Percentiles rank a stretch among this genome's conserved stretches.
Evolutionary conservation across 2,888 invertebrate species (phyloP).

Genomic region (Dasypogon diadema): DNA sequence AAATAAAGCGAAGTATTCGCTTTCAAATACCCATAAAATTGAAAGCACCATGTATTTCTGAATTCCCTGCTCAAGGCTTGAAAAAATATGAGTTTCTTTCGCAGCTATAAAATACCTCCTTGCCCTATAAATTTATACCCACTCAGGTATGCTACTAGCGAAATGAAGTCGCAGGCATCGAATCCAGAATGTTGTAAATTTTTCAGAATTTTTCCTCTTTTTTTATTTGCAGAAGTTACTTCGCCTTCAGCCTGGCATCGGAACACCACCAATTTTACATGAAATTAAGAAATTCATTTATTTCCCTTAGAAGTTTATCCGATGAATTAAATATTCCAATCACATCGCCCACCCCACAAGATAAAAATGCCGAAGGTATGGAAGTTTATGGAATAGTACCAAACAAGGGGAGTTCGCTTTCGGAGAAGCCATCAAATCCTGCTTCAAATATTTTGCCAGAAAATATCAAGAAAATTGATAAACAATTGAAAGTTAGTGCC

Average conservation of each 20-base stretch:
- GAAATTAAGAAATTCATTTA: conserved; percentile 78
- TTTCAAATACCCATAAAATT: conserved; percentile 7
- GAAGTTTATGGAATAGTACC: conserved; percentile 5
- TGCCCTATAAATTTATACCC: conserved; percentile 20
- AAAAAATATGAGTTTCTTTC: conserved; percentile 10
- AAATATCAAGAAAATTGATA: conserved; percentile 56
- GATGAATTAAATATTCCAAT: conserved; percentile 73
- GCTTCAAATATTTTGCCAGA: conserved; percentile 32
- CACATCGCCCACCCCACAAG: conserved; percentile 43
- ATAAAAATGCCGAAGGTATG: conserved; percentile 20
- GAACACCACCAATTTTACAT: conserved; percentile 82
- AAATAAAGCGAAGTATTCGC: conserved; percentile 11
- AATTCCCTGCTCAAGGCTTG: background rate
- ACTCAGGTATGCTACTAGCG: background rate
- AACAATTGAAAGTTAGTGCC: conserved; percentile 55
- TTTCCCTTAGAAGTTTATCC: conserved; percentile 75
- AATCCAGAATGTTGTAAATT: background rate
- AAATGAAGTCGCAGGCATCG: background rate
- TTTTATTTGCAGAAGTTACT: conserved; percentile 72
- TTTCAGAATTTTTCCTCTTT: background rate
- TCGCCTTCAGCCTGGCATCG: conserved; percentile 82
- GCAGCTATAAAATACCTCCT: background rate
- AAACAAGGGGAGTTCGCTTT: conserved; percentile 49
- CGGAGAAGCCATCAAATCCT: background rate
- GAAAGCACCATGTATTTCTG: background rate